These are phyloP conservation scores for Eulithis testata DNA, from an alignment of 2,888 invertebrate genomes.

Conservation along the genomic window DNA sequence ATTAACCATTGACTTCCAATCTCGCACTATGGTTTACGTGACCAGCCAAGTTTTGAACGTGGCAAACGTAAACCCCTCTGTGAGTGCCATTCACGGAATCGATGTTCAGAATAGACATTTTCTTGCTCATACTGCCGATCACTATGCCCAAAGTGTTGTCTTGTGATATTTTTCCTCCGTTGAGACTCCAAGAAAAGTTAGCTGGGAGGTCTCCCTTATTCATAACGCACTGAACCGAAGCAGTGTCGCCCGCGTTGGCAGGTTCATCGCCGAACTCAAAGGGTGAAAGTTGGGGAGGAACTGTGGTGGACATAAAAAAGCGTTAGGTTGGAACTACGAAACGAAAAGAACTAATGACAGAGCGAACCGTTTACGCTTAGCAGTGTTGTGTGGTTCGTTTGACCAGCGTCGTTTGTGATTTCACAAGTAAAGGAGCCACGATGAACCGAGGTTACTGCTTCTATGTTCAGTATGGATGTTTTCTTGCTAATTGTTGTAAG, in stretches of 20 bases:
- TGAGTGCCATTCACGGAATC: constrained; percentile 88
- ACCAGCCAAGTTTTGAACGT: constrained; percentile 88
- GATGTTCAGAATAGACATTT: constrained; percentile 88
- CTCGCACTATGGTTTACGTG: constrained; percentile 87
- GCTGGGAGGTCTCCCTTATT: constrained; percentile 92
- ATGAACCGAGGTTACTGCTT: constrained; percentile 85
- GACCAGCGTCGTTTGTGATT: constrained; percentile 86
- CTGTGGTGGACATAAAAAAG: constrained; percentile 72
- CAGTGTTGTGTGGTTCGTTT: constrained; percentile 83
- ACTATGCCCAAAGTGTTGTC: constrained; percentile 84
- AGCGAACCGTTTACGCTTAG: constrained; percentile 86
- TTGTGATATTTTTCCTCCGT: constrained; percentile 80
- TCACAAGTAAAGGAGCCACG: constrained; percentile 87
- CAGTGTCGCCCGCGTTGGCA: constrained; percentile 90
- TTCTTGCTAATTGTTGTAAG: constrained; percentile 86
- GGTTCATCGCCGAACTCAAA: constrained; percentile 88
- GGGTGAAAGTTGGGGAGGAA: constrained; percentile 88
- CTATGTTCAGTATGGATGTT: constrained; percentile 87
- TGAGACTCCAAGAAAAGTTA: constrained; percentile 88
- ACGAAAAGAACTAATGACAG: constrained; percentile 48
- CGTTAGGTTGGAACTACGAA: constrained; percentile 45
- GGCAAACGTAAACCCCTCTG: constrained; percentile 90
- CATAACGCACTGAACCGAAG: constrained; percentile 89
- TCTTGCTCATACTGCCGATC: constrained; percentile 86
- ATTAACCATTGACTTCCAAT: constrained; percentile 89